These are phyloP conservation scores for Polymixis lichenea DNA, from an alignment of 2,888 invertebrate species.

Conservation along the genomic window DNA sequence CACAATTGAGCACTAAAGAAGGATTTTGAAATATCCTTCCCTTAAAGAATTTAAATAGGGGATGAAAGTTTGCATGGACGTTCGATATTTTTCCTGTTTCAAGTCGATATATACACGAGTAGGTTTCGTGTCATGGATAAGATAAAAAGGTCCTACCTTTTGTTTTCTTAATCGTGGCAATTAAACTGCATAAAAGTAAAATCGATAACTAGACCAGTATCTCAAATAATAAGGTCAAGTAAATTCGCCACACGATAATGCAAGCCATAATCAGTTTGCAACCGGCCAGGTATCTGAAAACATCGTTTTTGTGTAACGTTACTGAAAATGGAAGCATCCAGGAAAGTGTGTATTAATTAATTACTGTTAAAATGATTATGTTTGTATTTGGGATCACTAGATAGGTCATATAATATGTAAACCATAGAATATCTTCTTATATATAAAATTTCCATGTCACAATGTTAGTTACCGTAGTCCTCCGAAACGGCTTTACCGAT, in stretches of 20 bases:
- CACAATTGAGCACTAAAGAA: too few relatives aligned
- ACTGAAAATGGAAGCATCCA: conserved; percentile 37
- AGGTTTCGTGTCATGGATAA: too few relatives aligned
- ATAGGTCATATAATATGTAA: background rate
- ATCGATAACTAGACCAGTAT: conserved; percentile 31
- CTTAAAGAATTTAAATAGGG: too few relatives aligned
- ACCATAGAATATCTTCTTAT: background rate
- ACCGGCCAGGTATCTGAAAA: conserved; percentile 20
- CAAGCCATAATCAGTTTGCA: conserved; percentile 38
- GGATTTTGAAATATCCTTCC: too few relatives aligned
- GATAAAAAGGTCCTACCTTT: too few relatives aligned
- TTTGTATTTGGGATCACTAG: background rate
- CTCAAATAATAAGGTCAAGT: conserved; percentile 52
- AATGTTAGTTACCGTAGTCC: too few relatives aligned
- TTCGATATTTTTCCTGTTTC: too few relatives aligned
- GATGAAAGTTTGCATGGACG: too few relatives aligned
- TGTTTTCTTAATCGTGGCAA: too few relatives aligned
- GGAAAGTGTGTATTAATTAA: conserved; percentile 53
- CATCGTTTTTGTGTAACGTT: conserved; percentile 10
- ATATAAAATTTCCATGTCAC: too few relatives aligned
- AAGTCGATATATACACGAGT: too few relatives aligned
- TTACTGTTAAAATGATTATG: background rate
- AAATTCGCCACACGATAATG: conserved; percentile 47
- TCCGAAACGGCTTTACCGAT: too few relatives aligned
- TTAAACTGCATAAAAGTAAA: background rate